These are phyloP conservation scores for Cettia cetti DNA, from an alignment of 2,113 vertebrate genomes.

Conservation along the genomic window DNA sequence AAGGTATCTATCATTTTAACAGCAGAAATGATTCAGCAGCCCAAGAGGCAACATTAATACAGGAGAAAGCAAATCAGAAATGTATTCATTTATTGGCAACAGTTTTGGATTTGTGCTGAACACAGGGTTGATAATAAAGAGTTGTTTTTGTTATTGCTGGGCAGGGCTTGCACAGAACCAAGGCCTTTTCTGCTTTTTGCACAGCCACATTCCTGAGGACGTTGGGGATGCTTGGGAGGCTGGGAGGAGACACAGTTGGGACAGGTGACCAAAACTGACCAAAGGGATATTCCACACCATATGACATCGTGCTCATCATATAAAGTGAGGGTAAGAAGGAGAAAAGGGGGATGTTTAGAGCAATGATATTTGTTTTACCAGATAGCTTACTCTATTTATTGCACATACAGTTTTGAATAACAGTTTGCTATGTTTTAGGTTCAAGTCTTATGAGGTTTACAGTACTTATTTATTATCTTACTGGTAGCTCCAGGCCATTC, in stretches of 20 bases:
- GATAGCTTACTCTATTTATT: not conserved
- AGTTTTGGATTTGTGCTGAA: not conserved
- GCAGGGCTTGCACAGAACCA: not conserved
- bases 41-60: not conserved
- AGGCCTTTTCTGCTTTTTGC: not conserved
- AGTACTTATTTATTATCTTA: constrained; percentile 52
- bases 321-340: not conserved
- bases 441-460: constrained; percentile 29
- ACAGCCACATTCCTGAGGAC: not conserved
- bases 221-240: too few species aligned
- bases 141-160: not conserved
- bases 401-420: constrained; percentile 7
- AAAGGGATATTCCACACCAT: not conserved
- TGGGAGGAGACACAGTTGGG: not conserved
- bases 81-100: not conserved
- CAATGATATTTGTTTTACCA: not conserved
- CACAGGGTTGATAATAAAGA: not conserved
- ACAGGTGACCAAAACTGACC: not conserved
- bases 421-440: not conserved
- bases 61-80: not conserved
- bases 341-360: too few species aligned
- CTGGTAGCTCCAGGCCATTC: not conserved
- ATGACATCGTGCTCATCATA: not conserved
- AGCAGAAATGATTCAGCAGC: not conserved
- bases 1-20: not conserved